Evolutionary conservation across 2,797 vertebrate species (phyloP).

Genomic region (Tinamus major): DNA sequence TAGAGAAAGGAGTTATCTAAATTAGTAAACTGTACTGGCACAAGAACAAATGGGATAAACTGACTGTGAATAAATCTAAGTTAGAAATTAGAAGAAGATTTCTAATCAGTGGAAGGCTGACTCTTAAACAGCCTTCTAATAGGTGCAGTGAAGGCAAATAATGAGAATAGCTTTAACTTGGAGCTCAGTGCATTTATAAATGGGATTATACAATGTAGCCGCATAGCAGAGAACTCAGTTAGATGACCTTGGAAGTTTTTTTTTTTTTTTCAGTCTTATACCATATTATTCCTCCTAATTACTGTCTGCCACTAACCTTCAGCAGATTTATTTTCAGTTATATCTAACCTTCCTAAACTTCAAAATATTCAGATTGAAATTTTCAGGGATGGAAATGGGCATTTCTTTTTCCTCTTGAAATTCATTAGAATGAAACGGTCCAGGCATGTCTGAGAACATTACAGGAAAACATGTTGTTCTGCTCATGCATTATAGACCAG

Average conservation of each 20-base stretch:
- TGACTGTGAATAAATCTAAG: not conserved
- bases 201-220: slow-evolving; percentile 27
- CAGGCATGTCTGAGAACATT: not conserved
- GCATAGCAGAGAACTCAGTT: slow-evolving; percentile 5
- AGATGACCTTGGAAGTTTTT: slow-evolving; percentile 51
- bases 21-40: slow-evolving; percentile 15
- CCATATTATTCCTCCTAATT: slow-evolving; percentile 49
- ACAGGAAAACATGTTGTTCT: not conserved
- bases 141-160: slow-evolving; percentile 47
- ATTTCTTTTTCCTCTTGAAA: not conserved
- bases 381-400: not conserved
- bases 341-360: not conserved
- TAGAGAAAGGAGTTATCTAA: slow-evolving; percentile 17
- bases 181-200: slow-evolving; percentile 43
- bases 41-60: slow-evolving; percentile 15
- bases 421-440: not conserved
- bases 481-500: not conserved
- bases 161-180: slow-evolving; percentile 47
- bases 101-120: not conserved
- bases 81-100: slow-evolving; percentile 40
- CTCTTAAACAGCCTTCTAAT: slow-evolving; percentile 24
- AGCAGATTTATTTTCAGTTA: slow-evolving; percentile 5
- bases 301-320: not conserved
- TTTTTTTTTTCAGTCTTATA: not conserved
- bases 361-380: slow-evolving; percentile 31